Evolutionary conservation across 2,113 vertebrate genomes (phyloP).

Genomic region (Trachemys scripta): DNA sequence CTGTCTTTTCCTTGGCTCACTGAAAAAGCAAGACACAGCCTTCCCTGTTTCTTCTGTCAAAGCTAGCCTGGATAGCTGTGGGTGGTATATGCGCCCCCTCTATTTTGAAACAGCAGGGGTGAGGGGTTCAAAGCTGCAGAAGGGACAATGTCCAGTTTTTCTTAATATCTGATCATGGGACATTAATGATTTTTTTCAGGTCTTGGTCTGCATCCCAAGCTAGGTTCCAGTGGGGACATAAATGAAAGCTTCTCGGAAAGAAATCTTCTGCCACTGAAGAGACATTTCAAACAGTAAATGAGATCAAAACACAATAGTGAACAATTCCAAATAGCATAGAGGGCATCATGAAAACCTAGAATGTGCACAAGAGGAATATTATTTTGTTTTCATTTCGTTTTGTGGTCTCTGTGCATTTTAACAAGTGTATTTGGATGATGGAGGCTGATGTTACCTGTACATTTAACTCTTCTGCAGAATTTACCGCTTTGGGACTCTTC

Average conservation of each 20-base stretch:
- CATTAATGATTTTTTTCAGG: fast-evolving
- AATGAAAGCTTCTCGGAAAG: background rate
- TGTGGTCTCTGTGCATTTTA: slow-evolving; percentile 27
- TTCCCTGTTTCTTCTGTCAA: background rate
- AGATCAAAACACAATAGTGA: background rate
- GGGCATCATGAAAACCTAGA: slow-evolving; percentile 25
- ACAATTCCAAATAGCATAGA: background rate
- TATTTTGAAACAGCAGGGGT: background rate
- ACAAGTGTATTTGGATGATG: background rate
- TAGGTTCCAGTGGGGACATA: background rate
- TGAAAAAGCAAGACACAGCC: background rate
- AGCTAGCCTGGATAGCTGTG: fast-evolving
- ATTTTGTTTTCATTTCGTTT: slow-evolving; percentile 55
- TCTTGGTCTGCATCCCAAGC: background rate
- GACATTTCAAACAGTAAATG: background rate
- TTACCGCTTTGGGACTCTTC: background rate
- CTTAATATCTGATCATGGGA: background rate
- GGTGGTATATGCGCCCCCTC: background rate
- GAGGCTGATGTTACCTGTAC: background rate
- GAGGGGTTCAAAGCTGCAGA: background rate
- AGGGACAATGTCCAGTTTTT: background rate
- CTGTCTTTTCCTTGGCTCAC: fast-evolving
- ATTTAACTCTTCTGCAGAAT: background rate
- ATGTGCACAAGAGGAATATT: background rate
- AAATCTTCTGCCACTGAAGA: background rate